These are phyloP conservation scores for Campylomormyrus tamandua DNA, from an alignment of 2,113 vertebrate genomes.

Conservation along the genomic window DNA sequence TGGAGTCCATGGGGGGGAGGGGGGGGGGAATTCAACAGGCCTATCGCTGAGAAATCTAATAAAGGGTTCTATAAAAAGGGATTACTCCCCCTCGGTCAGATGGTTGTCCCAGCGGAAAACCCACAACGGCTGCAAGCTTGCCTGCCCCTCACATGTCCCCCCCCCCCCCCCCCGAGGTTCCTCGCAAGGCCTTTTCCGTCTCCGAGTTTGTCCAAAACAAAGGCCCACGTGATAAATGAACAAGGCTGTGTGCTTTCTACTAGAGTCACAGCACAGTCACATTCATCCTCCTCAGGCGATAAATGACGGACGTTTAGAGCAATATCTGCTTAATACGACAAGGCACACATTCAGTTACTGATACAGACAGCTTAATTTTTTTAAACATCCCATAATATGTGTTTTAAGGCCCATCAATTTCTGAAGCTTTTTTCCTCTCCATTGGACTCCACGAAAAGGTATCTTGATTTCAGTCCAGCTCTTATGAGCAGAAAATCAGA, in stretches of 20 bases:
- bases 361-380: not conserved
- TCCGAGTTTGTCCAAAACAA: not conserved
- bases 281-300: not conserved
- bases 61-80: not conserved
- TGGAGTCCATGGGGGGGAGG: not conserved
- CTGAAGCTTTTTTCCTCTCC: not conserved
- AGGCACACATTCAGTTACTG: not conserved
- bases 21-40: not conserved
- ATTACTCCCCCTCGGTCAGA: not conserved
- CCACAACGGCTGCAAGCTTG: not conserved
- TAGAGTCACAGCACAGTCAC: not conserved
- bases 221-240: not conserved
- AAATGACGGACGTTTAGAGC: not conserved
- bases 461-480: slow-evolving; percentile 11
- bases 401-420: not conserved
- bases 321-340: not conserved
- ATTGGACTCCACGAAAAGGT: not conserved
- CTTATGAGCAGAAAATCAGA: slow-evolving; percentile 18
- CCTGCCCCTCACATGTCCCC: not conserved
- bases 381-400: not conserved
- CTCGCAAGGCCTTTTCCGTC: not conserved
- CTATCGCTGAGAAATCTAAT: not conserved
- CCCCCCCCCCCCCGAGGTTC: not conserved
- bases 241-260: not conserved
- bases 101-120: not conserved